A percentile compares a stretch with the other conserved stretches of the same genome.
Conservation (phyloP, 2,797 vertebrate species). For the Crenichthys baileyi region DNA sequence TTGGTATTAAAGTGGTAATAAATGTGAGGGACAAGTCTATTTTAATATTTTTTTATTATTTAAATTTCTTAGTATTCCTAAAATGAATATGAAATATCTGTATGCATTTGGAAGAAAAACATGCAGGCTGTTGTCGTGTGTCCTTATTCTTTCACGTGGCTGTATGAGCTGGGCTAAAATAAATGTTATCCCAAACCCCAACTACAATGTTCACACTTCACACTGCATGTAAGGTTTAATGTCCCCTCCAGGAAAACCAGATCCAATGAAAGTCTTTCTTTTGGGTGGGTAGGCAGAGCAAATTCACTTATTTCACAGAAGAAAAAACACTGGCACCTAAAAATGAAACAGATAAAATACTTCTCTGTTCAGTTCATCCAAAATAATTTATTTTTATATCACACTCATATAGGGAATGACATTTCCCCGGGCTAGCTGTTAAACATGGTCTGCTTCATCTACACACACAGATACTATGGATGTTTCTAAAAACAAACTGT, state of each 20-base stretch:
- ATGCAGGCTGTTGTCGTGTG: background rate
- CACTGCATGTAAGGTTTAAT: constrained; percentile 17
- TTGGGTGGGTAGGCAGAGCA: constrained; percentile 24
- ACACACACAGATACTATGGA: constrained; percentile 34
- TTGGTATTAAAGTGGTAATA: background rate
- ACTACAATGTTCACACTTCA: background rate
- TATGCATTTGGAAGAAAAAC: background rate
- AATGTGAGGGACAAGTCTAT: background rate
- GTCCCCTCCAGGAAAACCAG: constrained; percentile 39
- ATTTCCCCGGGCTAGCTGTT: constrained; percentile 69
- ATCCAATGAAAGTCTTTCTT: constrained; percentile 49
- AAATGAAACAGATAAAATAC: constrained; percentile 62
- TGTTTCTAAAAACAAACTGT: constrained; percentile 45
- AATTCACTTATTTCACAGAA: constrained; percentile 58
- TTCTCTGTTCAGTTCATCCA: constrained; percentile 27
- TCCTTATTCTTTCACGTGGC: background rate
- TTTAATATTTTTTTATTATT: too few species aligned
- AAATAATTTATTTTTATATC: constrained; percentile 62
- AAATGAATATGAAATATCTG: background rate
- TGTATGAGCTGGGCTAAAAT: background rate
- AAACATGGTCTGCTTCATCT: constrained; percentile 60
- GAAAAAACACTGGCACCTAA: constrained; percentile 41
- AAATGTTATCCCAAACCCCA: background rate
- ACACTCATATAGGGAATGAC: constrained; percentile 52
- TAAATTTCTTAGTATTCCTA: background rate